Percentiles rank a stretch among this genome's conserved stretches.
phyloP scores from a whole-genome alignment of 1,140 invertebrate genomes.

The Potamilus streckersoni region DNA sequence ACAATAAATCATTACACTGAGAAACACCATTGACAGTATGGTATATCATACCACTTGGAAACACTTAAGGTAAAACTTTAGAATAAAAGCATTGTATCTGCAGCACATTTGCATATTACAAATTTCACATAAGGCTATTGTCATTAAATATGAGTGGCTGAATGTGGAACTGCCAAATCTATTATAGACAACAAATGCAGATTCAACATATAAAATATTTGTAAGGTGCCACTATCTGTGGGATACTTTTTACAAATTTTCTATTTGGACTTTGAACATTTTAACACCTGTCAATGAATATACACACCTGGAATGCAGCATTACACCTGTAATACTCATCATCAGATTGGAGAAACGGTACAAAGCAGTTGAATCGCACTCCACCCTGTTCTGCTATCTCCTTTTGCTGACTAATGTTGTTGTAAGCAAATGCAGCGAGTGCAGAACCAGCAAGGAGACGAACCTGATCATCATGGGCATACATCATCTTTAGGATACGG shows the following conservation, averaged over 20 bases:
- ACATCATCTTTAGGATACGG: constrained; percentile 64
- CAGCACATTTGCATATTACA: not conserved
- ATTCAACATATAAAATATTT: no score
- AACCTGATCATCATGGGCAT: constrained; percentile 52
- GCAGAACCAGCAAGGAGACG: constrained; percentile 61
- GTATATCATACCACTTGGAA: no score
- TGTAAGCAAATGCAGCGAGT: constrained; percentile 64
- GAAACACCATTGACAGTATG: no score
- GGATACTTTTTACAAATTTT: no score
- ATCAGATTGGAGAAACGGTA: constrained; percentile 59
- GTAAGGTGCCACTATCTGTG: no score
- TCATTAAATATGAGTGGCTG: not conserved
- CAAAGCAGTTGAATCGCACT: constrained; percentile 62
- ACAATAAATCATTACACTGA: no score
- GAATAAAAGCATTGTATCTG: not conserved
- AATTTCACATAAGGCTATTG: not conserved
- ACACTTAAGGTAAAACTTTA: not conserved
- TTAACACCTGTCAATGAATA: not conserved
- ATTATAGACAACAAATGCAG: no score
- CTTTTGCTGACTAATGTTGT: constrained; percentile 62
- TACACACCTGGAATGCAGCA: constrained; percentile 64
- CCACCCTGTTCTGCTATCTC: constrained; percentile 64
- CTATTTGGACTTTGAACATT: no score
- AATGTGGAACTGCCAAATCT: not conserved
- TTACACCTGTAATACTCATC: constrained; percentile 62